These are phyloP conservation scores for Stichodactyla mertensii DNA, from an alignment of 64 coral and sea anemone species.

Conservation along the genomic window DNA sequence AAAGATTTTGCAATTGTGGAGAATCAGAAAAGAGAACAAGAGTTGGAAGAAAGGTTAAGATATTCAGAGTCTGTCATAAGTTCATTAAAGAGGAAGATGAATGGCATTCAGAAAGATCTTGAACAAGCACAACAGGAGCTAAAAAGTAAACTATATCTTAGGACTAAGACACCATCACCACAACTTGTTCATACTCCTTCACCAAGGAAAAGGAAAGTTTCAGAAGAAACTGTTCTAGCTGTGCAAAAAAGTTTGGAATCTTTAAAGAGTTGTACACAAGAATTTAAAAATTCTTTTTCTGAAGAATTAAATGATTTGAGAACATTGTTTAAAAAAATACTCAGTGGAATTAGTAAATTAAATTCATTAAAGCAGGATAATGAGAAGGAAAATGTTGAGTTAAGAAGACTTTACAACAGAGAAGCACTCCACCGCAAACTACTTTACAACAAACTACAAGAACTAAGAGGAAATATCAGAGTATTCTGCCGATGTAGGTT, in stretches of 20 bases:
- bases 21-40: constrained; percentile 36
- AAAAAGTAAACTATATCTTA: neutral
- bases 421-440: constrained; percentile 80
- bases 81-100: constrained; percentile 56
- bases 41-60: constrained; percentile 46
- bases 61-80: constrained; percentile 46
- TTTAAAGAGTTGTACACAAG: neutral
- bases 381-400: constrained; percentile 56
- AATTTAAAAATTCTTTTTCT: constrained; percentile 33
- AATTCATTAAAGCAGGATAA: constrained; percentile 35
- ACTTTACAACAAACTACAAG: constrained; percentile 85
- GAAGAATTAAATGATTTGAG: constrained; percentile 40
- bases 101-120: constrained; percentile 43
- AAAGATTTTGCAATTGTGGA: constrained; percentile 33
- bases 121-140: constrained; percentile 32
- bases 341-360: constrained; percentile 39
- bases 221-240: neutral
- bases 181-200: constrained; percentile 15
- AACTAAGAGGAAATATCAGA: constrained; percentile 75
- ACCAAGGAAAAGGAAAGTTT: constrained; percentile 10
- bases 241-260: neutral
- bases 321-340: constrained; percentile 42
- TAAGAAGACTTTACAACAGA: constrained; percentile 65
- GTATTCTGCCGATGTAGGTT: constrained; percentile 76
- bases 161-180: constrained; percentile 23